These are phyloP conservation scores for Orthochromis malagaraziensis DNA, from an alignment of 2,113 vertebrate species.

Conservation along the genomic window DNA sequence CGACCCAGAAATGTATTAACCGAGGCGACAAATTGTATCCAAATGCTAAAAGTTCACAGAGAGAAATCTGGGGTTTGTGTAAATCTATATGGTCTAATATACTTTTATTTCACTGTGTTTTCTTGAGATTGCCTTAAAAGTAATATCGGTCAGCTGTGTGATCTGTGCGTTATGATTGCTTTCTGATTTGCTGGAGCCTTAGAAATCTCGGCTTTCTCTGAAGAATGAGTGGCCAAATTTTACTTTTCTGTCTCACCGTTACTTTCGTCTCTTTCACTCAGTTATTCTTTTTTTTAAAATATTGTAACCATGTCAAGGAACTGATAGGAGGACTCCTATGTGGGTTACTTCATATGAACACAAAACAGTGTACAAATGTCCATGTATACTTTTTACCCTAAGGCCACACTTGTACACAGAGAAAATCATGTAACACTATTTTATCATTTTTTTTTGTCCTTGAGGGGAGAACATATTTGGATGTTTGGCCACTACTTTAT, in stretches of 20 bases:
- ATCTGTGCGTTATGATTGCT: not conserved
- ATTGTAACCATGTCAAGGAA: not conserved
- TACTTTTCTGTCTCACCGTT: not conserved
- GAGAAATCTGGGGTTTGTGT: not conserved
- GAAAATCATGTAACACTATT: slow-evolving; percentile 23
- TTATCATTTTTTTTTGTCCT: slow-evolving; percentile 22
- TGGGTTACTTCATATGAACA: not conserved
- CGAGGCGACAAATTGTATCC: not conserved
- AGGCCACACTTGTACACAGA: slow-evolving; percentile 39
- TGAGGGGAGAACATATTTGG: slow-evolving; percentile 36
- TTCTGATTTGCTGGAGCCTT: slow-evolving; percentile 4
- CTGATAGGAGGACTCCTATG: slow-evolving; percentile 1
- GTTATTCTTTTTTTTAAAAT: not conserved
- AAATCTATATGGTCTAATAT: not conserved
- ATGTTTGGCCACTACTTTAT: slow-evolving; percentile 48
- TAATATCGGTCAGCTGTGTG: not conserved
- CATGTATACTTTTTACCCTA: slow-evolving; percentile 25
- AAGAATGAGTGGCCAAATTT: not conserved
- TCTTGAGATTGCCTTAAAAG: not conserved
- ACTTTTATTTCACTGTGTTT: not conserved
- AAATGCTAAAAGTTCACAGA: not conserved
- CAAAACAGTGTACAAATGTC: slow-evolving; percentile 27
- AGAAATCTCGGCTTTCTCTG: not conserved
- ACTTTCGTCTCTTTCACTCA: not conserved
- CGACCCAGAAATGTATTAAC: not conserved